Conservation (phyloP, 2,888 invertebrate species). For the Apoderus coryli region DNA sequence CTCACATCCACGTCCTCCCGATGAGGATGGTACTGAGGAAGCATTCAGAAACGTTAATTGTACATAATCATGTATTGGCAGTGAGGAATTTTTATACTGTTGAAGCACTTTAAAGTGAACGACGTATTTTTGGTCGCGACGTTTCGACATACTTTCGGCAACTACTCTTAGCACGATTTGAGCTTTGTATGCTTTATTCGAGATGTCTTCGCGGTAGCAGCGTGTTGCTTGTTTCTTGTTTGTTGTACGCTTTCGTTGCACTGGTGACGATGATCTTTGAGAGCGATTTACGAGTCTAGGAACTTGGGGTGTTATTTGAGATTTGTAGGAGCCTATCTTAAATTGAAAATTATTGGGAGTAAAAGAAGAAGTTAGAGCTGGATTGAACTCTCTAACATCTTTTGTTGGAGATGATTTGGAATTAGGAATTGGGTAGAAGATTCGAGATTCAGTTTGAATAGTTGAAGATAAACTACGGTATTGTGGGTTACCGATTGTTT, state of each 20-base stretch:
- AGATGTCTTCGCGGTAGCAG: conserved; percentile 47
- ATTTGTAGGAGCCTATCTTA: background rate
- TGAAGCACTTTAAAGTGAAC: conserved; percentile 51
- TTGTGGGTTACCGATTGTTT: too few relatives aligned
- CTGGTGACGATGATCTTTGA: conserved; percentile 16
- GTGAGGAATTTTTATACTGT: conserved; percentile 42
- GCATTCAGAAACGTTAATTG: conserved; percentile 37
- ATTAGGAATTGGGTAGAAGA: too few relatives aligned
- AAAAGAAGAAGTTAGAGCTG: too few relatives aligned
- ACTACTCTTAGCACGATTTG: conserved; percentile 52
- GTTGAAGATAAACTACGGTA: too few relatives aligned
- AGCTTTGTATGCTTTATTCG: conserved; percentile 47
- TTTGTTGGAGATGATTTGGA: too few relatives aligned
- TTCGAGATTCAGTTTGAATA: too few relatives aligned
- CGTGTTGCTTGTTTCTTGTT: too few relatives aligned
- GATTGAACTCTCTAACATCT: too few relatives aligned
- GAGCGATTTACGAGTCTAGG: conserved; percentile 14
- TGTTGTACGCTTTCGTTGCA: conserved; percentile 24
- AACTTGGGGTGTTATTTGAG: conserved; percentile 9
- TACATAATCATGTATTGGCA: conserved; percentile 35
- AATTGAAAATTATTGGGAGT: too few relatives aligned
- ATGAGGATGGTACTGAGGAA: too few relatives aligned
- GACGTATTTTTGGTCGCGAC: conserved; percentile 36
- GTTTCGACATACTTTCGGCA: conserved; percentile 42
- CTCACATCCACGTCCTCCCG: conserved; percentile 17